A percentile compares a stretch with the other conserved stretches of the same genome.
Evolutionary conservation across 2,888 invertebrate genomes (phyloP).

Genomic region (Cinara cedri): DNA sequence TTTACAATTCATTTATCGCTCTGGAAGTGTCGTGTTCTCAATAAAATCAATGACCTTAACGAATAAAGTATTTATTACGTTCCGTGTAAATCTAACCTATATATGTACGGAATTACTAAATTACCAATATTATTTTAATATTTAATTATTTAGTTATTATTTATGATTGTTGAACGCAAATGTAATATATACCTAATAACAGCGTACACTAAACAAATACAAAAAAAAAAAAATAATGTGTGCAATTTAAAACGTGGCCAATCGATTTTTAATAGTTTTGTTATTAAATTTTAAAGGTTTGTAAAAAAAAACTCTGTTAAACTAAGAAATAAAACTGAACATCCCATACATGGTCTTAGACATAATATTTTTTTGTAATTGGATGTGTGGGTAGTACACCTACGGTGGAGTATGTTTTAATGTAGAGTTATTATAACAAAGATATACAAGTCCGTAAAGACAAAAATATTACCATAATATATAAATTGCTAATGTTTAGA

Average conservation of each 20-base stretch:
- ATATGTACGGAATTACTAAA: neutral
- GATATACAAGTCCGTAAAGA: constrained; percentile 4
- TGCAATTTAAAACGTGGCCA: no score
- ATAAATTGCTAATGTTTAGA: constrained; percentile 3
- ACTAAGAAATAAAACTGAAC: neutral
- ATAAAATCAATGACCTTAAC: constrained; percentile 10
- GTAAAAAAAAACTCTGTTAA: neutral
- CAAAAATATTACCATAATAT: constrained; percentile 7
- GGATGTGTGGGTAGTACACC: constrained; percentile 46
- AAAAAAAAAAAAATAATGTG: no score
- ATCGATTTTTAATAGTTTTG: neutral
- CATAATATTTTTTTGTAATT: constrained; percentile 46
- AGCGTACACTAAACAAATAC: no score
- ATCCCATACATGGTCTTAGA: constrained; percentile 11
- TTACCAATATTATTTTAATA: neutral
- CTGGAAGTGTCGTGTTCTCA: constrained; percentile 28
- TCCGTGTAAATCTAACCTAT: neutral
- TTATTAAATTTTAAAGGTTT: neutral
- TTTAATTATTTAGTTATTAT: neutral
- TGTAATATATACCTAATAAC: no score
- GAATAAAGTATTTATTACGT: no score
- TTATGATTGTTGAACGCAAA: neutral
- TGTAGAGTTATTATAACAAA: constrained; percentile 32
- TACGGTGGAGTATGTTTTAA: constrained; percentile 10
- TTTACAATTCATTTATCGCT: neutral